Conservation (phyloP, 2,113 vertebrate genomes). For the Sphaerodactylus townsendi region DNA sequence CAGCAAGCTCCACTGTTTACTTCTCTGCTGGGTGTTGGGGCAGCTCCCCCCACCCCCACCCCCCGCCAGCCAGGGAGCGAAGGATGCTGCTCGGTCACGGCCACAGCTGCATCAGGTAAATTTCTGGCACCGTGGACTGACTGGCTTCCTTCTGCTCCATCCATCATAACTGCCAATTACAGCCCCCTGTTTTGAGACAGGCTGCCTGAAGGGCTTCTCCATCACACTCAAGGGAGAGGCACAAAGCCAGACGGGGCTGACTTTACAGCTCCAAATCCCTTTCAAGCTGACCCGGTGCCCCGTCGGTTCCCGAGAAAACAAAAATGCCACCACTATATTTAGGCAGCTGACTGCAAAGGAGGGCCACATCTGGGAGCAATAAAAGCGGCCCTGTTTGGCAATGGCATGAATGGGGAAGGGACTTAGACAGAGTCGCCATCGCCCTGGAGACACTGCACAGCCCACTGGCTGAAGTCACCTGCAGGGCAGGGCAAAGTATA, state of each 20-base stretch:
- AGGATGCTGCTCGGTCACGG: no score
- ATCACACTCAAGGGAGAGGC: conserved; percentile 54
- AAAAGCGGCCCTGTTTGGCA: conserved; percentile 55
- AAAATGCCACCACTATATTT: conserved; percentile 58
- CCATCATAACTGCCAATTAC: conserved; percentile 47
- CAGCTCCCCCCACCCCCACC: no score
- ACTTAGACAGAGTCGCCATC: background rate
- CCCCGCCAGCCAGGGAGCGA: no score
- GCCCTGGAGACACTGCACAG: conserved; percentile 7
- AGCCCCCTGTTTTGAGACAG: conserved; percentile 52
- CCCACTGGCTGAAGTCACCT: background rate
- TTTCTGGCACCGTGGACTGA: conserved; percentile 17
- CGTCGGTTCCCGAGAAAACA: background rate
- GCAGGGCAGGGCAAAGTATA: background rate
- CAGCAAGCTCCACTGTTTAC: no score
- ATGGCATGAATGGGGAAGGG: conserved; percentile 40
- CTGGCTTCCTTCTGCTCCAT: background rate
- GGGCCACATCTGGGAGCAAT: conserved; percentile 67
- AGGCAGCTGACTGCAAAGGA: conserved; percentile 41
- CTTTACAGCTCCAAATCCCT: conserved; percentile 60
- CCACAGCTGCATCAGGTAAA: background rate
- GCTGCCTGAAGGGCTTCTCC: conserved; percentile 49
- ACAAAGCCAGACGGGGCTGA: conserved; percentile 63
- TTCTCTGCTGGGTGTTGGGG: no score
- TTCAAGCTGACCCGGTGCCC: conserved; percentile 68